These are phyloP conservation scores for Rhinella marina DNA, from an alignment of 2,797 vertebrate species.

Conservation along the genomic window DNA sequence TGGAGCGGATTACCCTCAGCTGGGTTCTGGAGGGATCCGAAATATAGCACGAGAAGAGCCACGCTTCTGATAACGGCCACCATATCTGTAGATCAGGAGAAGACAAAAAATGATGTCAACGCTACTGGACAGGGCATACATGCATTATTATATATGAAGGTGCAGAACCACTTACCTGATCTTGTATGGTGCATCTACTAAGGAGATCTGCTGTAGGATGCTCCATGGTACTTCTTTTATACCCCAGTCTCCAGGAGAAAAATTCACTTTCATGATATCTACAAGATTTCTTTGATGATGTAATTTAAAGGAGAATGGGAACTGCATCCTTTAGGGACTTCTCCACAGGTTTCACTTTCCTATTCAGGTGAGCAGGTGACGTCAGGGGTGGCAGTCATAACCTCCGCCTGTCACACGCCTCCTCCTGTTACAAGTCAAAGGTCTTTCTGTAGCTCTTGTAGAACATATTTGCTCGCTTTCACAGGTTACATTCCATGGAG, in stretches of 20 bases:
- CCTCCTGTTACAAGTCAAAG: background rate
- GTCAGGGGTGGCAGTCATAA: background rate
- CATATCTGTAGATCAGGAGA: conserved; percentile 19
- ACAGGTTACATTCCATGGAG: background rate
- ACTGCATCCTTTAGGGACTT: background rate
- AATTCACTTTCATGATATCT: conserved; percentile 26
- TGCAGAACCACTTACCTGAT: background rate
- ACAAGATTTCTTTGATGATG: background rate
- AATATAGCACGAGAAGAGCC: background rate
- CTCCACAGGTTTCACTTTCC: conserved; percentile 28
- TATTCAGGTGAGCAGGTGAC: conserved; percentile 6
- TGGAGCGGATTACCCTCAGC: conserved; percentile 18
- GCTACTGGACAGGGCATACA: background rate
- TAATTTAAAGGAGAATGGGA: background rate
- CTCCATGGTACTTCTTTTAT: conserved; percentile 38
- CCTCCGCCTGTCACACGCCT: background rate
- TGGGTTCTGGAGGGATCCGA: background rate
- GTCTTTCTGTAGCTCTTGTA: background rate
- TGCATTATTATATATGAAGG: too few relatives aligned
- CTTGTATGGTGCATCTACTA: background rate
- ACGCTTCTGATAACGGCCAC: background rate
- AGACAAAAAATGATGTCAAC: background rate
- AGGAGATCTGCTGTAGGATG: background rate
- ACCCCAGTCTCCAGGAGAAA: background rate
- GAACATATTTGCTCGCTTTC: background rate